These are phyloP conservation scores for Eulacestoma nigropectus DNA, from an alignment of 2,113 vertebrate species.

Conservation along the genomic window DNA sequence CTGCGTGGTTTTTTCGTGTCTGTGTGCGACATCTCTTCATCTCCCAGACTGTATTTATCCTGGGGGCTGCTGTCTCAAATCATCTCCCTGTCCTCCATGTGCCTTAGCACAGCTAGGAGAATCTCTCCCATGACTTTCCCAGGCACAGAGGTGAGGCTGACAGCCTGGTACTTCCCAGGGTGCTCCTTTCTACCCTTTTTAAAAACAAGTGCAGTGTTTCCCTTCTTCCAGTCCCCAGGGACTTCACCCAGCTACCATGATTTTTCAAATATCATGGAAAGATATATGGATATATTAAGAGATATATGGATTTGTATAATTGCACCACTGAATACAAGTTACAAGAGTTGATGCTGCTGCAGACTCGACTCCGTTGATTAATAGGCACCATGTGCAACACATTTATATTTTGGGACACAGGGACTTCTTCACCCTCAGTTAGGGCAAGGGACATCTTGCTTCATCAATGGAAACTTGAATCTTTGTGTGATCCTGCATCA, in stretches of 20 bases:
- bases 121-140: background rate
- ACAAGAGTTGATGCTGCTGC: background rate
- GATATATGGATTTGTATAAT: background rate
- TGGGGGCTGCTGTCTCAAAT: background rate
- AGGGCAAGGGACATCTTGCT: conserved; percentile 6
- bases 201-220: background rate
- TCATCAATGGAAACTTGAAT: conserved; percentile 28
- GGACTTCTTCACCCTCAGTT: background rate
- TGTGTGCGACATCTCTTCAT: too few relatives aligned
- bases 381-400: background rate
- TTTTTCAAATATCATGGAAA: background rate
- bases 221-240: background rate
- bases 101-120: background rate
- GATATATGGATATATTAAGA: background rate
- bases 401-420: background rate
- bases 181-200: background rate
- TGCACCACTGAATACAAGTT: background rate
- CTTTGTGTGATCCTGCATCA: background rate
- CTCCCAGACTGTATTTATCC: background rate
- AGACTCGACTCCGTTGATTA: conserved; percentile 14
- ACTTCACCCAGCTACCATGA: background rate
- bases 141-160: background rate
- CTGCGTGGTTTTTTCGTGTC: too few relatives aligned
- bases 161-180: background rate
- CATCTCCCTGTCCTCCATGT: background rate